Conservation (phyloP, 1,140 invertebrate species). For the Drosophila persimilis region DNA sequence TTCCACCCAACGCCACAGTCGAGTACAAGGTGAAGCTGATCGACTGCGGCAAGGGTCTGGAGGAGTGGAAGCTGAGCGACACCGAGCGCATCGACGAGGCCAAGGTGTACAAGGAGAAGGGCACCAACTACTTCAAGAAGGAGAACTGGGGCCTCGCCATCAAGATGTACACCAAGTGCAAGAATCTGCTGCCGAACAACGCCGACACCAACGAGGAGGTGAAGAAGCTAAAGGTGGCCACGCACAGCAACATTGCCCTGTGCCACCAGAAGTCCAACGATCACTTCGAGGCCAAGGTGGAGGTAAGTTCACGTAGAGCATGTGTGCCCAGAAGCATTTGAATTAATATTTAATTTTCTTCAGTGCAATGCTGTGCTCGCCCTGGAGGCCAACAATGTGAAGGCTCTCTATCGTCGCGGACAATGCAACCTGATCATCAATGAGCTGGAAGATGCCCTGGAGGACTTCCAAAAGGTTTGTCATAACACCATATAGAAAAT, state of each 20-base stretch:
- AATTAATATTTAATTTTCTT: background rate
- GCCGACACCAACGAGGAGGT: constrained; percentile 73
- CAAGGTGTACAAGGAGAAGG: constrained; percentile 94
- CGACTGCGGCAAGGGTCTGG: constrained; percentile 91
- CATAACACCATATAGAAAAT: too few relatives aligned
- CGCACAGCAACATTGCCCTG: constrained; percentile 93
- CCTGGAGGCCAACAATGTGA: constrained; percentile 91
- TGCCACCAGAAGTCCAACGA: constrained; percentile 93
- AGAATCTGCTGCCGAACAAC: constrained; percentile 83
- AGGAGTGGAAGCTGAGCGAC: constrained; percentile 92
- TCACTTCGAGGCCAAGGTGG: constrained; percentile 88
- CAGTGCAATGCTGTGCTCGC: constrained; percentile 83
- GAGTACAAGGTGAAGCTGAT: constrained; percentile 92
- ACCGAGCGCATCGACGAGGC: constrained; percentile 92
- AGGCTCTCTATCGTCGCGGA: constrained; percentile 95
- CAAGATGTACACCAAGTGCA: constrained; percentile 93
- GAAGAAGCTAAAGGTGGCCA: constrained; percentile 86
- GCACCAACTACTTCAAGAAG: constrained; percentile 94
- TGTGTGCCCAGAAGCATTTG: constrained; percentile 63
- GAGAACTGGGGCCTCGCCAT: constrained; percentile 91
- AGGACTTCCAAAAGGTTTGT: constrained; percentile 90
- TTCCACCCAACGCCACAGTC: constrained; percentile 91
- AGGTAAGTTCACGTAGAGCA: constrained; percentile 57
- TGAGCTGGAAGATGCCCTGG: constrained; percentile 90
- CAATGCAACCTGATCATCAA: constrained; percentile 90